Conservation (phyloP, 1,140 invertebrate species). For the Bombyx mandarina region DNA sequence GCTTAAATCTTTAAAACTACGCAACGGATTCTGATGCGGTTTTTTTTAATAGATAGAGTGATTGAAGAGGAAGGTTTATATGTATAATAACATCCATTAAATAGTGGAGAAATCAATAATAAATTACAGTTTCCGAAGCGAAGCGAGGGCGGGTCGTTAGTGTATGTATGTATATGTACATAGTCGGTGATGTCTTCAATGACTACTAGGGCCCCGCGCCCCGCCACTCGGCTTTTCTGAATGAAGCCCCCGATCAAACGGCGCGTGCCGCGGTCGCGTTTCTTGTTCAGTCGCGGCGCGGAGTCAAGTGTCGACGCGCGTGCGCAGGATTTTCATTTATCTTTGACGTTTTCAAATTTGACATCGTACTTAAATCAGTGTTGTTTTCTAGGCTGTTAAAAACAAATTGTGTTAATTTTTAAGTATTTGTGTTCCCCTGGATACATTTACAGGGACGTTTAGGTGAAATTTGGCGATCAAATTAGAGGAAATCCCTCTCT, state of each 20-base stretch:
- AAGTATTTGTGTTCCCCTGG: no score
- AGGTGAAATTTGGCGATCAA: constrained; percentile 7
- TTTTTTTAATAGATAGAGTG: no score
- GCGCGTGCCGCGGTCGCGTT: constrained; percentile 43
- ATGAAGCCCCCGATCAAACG: constrained; percentile 51
- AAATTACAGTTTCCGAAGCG: no score
- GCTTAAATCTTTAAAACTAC: no score
- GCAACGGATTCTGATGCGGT: no score
- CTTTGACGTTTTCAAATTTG: constrained; percentile 49
- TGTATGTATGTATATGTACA: no score
- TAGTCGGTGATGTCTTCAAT: constrained; percentile 44
- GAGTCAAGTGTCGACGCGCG: constrained; percentile 44
- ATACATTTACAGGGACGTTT: no score
- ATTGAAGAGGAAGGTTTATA: no score
- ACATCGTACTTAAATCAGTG: constrained; percentile 35
- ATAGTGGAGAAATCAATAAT: no score
- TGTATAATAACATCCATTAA: no score
- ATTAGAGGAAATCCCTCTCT: constrained; percentile 21
- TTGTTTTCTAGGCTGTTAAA: constrained; percentile 18
- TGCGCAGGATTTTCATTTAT: constrained; percentile 34
- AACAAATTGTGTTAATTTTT: not conserved
- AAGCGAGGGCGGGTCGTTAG: no score
- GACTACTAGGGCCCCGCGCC: constrained; percentile 24
- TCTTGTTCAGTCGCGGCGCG: constrained; percentile 52
- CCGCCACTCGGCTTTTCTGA: constrained; percentile 57